Conservation (phyloP, 2,113 vertebrate genomes). For the Hylia prasina region DNA sequence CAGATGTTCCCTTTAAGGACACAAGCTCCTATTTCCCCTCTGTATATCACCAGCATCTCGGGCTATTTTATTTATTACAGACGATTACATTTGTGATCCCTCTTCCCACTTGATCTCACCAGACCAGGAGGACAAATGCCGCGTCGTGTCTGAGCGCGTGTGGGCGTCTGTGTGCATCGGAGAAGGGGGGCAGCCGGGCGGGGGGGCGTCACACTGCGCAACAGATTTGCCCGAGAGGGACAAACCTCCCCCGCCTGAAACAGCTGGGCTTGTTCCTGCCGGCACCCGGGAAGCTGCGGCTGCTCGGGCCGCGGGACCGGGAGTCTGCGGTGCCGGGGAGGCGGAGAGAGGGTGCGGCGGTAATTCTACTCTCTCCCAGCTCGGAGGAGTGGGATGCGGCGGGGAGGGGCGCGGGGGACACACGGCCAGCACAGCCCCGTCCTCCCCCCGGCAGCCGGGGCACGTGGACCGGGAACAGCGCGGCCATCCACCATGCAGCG, state of each 20-base stretch:
- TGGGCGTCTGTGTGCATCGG: not conserved
- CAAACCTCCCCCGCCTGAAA: not conserved
- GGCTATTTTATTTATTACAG: conserved; percentile 66
- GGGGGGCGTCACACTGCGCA: not conserved
- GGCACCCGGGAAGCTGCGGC: not conserved
- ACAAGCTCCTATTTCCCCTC: conserved; percentile 8
- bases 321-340: not conserved
- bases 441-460: not conserved
- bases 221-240: not conserved
- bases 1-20: conserved; percentile 51
- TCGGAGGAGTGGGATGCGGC: not conserved
- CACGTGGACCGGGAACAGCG: not conserved
- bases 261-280: conserved; percentile 14
- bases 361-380: not conserved
- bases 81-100: conserved; percentile 58
- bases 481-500: conserved; percentile 62
- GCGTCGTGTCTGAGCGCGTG: not conserved
- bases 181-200: not conserved
- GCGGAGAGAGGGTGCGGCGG: not conserved
- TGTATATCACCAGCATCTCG: not conserved
- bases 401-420: not conserved
- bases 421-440: not conserved
- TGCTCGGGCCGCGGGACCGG: not conserved
- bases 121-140: conserved; percentile 20
- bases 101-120: conserved; percentile 49